These are phyloP conservation scores for Myotis lucifugus DNA, from an alignment of 2,113 vertebrate species.

Conservation along the genomic window DNA sequence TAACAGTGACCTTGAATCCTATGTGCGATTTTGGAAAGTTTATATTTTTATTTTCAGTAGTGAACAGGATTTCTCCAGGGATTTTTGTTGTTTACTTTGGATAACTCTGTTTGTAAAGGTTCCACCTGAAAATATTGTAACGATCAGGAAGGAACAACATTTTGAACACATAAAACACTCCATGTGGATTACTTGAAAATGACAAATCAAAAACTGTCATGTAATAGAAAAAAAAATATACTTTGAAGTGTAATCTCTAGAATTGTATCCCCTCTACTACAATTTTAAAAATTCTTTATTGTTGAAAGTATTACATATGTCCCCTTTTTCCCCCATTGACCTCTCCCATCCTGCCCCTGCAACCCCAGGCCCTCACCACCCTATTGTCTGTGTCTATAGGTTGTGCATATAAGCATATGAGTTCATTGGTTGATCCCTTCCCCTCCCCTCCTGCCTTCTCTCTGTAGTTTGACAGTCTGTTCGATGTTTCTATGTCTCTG, in stretches of 20 bases:
- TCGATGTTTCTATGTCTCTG: no score
- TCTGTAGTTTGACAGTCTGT: no score
- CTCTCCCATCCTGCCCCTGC: no score
- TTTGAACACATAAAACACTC: neutral
- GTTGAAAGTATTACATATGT: no score
- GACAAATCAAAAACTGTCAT: neutral
- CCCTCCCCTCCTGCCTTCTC: fast-evolving
- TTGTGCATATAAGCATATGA: no score
- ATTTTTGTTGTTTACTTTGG: neutral
- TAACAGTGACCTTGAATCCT: neutral
- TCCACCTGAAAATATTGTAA: neutral
- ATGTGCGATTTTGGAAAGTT: neutral
- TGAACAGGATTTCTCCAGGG: neutral
- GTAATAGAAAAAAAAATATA: neutral
- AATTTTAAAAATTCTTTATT: no score
- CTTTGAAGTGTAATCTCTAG: neutral
- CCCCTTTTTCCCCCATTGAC: no score
- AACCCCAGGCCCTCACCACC: no score
- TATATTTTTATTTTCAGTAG: constrained; percentile 29
- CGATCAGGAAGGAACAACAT: neutral
- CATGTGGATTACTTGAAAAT: neutral
- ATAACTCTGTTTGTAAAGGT: neutral
- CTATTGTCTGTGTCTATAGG: no score
- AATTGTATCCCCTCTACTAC: neutral
- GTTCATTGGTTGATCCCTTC: no score